Base-by-base conservation (phyloP, 2,797 vertebrate genomes). In the Falco rusticolus region DNA sequence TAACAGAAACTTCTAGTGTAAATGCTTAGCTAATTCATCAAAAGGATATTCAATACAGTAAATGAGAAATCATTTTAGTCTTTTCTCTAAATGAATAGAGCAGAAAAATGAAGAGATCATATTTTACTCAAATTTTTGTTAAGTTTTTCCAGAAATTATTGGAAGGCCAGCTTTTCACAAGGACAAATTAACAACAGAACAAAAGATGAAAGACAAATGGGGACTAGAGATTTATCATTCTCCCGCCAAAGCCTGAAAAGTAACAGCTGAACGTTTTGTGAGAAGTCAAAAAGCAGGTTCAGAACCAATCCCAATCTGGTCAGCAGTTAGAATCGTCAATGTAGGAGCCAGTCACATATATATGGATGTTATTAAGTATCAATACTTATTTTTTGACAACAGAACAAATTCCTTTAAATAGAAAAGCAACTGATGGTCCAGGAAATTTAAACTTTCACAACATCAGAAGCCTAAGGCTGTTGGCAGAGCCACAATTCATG, bases 231-330 rank as follows among this genome's bases (percentile, higher is more conserved):
- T 60, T 51, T 65, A 64, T 43, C 11, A 31, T 25, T 37, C 72
- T 63, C 51, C 25, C 39, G 25, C 16, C 72, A 5, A 61, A 79
- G 17, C 54, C 37, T 84, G 21, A 75, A 87, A 86, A 84, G 24
- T 11, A 81, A 80, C 59, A 70, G 63, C 11, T 51, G 41, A 81
- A 84, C n/a, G 20, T 24, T 71, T 57, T 72, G 18, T 65, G 16
- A 56, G 17, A 95, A 91, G 57, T 65, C 61, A 94, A 88, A 94
- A 90, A 78, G 15, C 53, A 95, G 41, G 17, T 69, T 63, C 18
- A 59, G 68, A 79, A 85, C 10, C 3, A 24, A 22, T 66, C 21
- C 33, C 12, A 5, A 34, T 47, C 45, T 61, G 45, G 50, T 66
- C 33, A 75, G 53, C 39, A 81, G 28, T 69, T 64, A 31, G 11